These are phyloP conservation scores for Plumapathes pennacea DNA, from an alignment of 92 coral and sea anemone species.

Conservation along the genomic window DNA sequence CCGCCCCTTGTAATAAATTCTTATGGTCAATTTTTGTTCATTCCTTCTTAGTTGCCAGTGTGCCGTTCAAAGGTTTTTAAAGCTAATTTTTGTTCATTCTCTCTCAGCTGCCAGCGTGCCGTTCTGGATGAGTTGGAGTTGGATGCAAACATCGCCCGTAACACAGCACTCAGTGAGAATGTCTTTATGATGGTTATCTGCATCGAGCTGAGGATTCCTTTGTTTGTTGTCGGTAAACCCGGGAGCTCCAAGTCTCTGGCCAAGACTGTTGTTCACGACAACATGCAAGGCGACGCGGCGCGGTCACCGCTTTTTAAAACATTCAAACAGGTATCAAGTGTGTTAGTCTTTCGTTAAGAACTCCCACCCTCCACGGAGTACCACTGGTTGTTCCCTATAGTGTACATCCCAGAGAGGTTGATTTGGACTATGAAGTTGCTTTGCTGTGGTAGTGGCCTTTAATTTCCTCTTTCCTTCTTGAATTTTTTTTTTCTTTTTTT, in stretches of 20 bases:
- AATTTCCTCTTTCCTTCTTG: too few relatives aligned
- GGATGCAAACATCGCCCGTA: conserved; percentile 58
- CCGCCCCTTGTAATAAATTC: too few relatives aligned
- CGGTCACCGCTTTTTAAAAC: conserved; percentile 21
- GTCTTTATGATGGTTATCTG: conserved; percentile 75
- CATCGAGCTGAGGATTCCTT: conserved; percentile 58
- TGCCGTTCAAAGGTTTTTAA: neutral
- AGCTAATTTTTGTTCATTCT: neutral
- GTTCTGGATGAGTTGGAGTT: conserved; percentile 30
- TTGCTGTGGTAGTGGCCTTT: too few relatives aligned
- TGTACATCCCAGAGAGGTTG: too few relatives aligned
- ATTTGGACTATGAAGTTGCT: too few relatives aligned
- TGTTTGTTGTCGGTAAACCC: conserved; percentile 58
- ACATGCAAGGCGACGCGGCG: conserved; percentile 50
- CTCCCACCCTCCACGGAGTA: too few relatives aligned
- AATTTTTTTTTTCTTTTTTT: too few relatives aligned
- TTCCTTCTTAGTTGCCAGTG: neutral
- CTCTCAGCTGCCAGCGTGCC: conserved; percentile 18
- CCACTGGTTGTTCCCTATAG: too few relatives aligned
- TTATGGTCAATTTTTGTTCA: neutral
- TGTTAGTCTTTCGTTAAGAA: too few relatives aligned
- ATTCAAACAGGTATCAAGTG: conserved; percentile 40
- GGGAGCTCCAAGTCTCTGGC: conserved; percentile 67
- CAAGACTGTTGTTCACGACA: conserved; percentile 43
- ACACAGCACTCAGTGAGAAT: conserved; percentile 51